Evolutionary conservation across 2,888 invertebrate genomes (phyloP), one percentile per base, ranked within the genome.

Genomic region (Hecatera dysodea): DNA sequence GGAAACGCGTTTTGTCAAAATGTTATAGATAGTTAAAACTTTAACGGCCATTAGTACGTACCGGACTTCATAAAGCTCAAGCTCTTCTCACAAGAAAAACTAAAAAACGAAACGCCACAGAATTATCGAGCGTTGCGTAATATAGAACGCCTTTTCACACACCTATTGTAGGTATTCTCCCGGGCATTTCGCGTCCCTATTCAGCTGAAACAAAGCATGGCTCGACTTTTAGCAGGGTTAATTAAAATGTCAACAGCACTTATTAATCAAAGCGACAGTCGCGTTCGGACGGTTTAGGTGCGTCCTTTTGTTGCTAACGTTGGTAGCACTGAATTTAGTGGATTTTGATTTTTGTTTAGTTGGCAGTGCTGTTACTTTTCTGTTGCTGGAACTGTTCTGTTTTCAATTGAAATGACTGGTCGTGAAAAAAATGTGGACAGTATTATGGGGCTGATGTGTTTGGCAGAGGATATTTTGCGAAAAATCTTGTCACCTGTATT

Each of bases 171-270:
- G 4, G 74, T 76, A 80, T 65, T 67, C 83, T 59, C 73, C 70
- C 77, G 86, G 88, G 87, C 88, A 89, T 91, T 90, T 90, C 87
- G 83, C 87, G 86, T 89, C 89, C 83, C 91, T 85, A 91, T 93
- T 92, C 89, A 91, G 74, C 84, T 84, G 88, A 91, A 86, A 93
- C 93, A 93, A 94, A 93, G 92, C 86, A 86, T 78, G 69, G 87
- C 83, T 88, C 84, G 94, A 94, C 93, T 93, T 93, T 93, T 93
- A 90, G 90, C 91, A 90, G 91, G 93, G 93, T 94, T 94, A 95
- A 95, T 95, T 95, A 95, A 94, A 94, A 94, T 94, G 94, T 95
- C 95, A 94, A 91, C 94, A 90, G 87, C 93, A 92, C 92, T 94
- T 93, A 95, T 94, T 95, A 94, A 95, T 95, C 94, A 94, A 93